A percentile compares a stretch with the other conserved stretches of the same genome.
Evolutionary conservation across 2,113 vertebrate genomes (phyloP).

Genomic region (Acinonyx jubatus): DNA sequence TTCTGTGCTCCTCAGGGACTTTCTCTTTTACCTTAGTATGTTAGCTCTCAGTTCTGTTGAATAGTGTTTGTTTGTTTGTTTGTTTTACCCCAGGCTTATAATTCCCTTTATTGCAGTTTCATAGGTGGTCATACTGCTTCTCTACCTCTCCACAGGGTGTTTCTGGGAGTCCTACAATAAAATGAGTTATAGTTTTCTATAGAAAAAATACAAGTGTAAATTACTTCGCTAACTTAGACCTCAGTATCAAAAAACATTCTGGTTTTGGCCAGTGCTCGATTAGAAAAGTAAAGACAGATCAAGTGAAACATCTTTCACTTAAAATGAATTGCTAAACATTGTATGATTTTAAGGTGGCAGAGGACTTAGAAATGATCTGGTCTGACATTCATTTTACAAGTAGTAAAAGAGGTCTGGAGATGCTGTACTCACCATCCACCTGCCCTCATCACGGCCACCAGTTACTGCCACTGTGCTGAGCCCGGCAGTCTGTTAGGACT

Average conservation of each 20-base stretch:
- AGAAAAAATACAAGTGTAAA: slow-evolving; percentile 35
- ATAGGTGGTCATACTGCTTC: background rate
- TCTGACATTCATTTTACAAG: background rate
- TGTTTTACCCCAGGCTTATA: background rate
- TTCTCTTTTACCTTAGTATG: background rate
- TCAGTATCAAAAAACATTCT: slow-evolving; percentile 7
- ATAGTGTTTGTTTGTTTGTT: no score
- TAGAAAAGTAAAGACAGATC: background rate
- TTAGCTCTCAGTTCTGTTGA: background rate
- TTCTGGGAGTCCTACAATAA: slow-evolving; percentile 2
- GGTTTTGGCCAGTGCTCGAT: background rate
- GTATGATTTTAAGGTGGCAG: background rate
- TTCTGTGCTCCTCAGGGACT: background rate
- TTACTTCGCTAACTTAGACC: slow-evolving; percentile 40
- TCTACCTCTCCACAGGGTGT: background rate
- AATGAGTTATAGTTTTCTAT: slow-evolving; percentile 46
- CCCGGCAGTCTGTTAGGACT: background rate
- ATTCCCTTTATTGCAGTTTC: background rate
- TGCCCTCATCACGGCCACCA: background rate
- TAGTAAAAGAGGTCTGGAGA: background rate
- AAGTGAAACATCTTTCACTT: slow-evolving; percentile 2
- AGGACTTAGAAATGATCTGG: background rate
- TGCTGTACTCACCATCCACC: rapidly evolving
- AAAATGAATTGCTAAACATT: slow-evolving; percentile 26
- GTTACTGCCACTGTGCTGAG: background rate